Percentiles rank a stretch among this genome's conserved stretches.
phyloP scores from a whole-genome alignment of 1,140 invertebrate species.

The Callitettix versicolor region DNA sequence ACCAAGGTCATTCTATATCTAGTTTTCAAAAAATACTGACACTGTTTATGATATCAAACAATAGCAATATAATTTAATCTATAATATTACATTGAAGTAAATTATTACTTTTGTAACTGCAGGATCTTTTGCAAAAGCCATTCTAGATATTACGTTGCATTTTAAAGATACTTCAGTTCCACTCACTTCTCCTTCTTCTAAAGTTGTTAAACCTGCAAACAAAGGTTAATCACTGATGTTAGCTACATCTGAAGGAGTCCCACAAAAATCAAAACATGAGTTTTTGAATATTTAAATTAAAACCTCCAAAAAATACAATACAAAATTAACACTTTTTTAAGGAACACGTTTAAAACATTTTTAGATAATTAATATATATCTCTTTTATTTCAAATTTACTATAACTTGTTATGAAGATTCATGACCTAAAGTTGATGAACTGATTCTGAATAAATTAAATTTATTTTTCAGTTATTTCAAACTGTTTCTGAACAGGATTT shows the following conservation, averaged over 20 bases:
- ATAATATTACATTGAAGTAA: no score
- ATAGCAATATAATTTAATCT: no score
- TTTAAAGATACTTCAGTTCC: constrained; percentile 34
- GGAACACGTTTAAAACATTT: neutral
- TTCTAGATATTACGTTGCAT: constrained; percentile 38
- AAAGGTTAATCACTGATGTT: neutral
- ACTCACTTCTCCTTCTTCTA: constrained; percentile 42
- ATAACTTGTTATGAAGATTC: no score
- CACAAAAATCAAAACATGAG: neutral
- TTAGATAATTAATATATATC: neutral
- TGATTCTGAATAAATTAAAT: no score
- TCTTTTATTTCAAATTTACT: neutral
- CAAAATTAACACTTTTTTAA: neutral
- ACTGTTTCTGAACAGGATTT: no score
- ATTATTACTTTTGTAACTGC: constrained; percentile 36
- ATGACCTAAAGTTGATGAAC: no score
- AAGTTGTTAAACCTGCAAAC: constrained; percentile 36
- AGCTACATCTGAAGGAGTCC: neutral
- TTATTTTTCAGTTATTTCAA: no score
- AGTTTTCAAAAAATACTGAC: no score
- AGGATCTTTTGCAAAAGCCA: constrained; percentile 42
- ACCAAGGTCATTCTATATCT: no score
- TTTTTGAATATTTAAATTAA: neutral
- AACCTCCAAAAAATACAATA: neutral
- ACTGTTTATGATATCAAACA: no score